Evolutionary conservation across 2,888 invertebrate genomes (phyloP).

Genomic region (Meteorus cinctellus): DNA sequence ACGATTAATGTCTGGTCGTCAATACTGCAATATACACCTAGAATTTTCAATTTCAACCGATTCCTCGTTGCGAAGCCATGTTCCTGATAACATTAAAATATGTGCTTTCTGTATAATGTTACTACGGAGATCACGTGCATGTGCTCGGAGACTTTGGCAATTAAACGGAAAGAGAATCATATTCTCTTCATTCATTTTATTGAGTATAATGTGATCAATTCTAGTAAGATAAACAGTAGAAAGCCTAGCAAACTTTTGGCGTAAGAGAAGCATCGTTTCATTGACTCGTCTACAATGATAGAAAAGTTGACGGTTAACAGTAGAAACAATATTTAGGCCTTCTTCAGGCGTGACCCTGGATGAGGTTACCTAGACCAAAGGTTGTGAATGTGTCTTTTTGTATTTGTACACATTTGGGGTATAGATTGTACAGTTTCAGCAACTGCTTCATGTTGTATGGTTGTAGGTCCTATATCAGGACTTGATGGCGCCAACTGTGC

Average conservation of each 20-base stretch:
- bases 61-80: slow-evolving; percentile 4
- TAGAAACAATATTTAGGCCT: background rate
- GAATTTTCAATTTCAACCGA: slow-evolving; percentile 5
- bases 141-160: slow-evolving; percentile 35
- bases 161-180: slow-evolving; percentile 26
- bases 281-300: background rate
- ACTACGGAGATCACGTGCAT: slow-evolving; percentile 9
- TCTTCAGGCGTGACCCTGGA: background rate
- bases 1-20: too few species aligned
- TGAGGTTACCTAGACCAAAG: background rate
- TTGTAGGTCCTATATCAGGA: too few species aligned
- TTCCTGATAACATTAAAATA: slow-evolving; percentile 23
- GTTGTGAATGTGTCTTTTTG: background rate
- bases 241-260: background rate
- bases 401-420: background rate
- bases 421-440: background rate
- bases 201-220: too few species aligned
- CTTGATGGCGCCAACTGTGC: too few species aligned
- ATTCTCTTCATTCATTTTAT: background rate
- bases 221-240: too few species aligned
- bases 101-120: background rate
- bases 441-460: background rate
- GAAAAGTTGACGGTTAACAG: background rate
- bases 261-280: background rate
- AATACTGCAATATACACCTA: too few species aligned